Base-by-base conservation (phyloP, 2,888 invertebrate species). In the Coenonympha glycerion region DNA sequence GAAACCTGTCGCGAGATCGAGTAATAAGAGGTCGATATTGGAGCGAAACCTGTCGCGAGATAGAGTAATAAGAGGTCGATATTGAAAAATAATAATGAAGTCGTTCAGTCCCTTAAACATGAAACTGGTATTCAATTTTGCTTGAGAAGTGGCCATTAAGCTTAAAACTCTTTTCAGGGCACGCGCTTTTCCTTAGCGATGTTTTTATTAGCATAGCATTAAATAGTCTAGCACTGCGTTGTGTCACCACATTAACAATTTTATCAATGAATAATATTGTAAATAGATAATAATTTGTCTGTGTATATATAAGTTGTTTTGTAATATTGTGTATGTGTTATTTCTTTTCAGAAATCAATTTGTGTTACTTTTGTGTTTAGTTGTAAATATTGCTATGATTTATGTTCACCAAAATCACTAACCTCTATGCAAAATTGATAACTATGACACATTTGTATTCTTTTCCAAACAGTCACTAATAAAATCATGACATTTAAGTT, bases 171-270 rank as follows among this genome's bases (percentile, higher is more conserved):
- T 50, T 50, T 54, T 53, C 60, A 63, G 58, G 58, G 52, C 55
- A 56, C 56, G 49, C 62, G 63, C 64, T 63, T n/a, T n/a, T n/a
- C n/a, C n/a, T 61, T 45, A 58, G 63, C 33, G 46, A 26, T 64
- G 55, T 60, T 65, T 8, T n/a, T 16, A 8, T 19, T 22, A 16
- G 21, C 13, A 18, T 47, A 50, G 44, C 2, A n/a, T n/a, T n/a
- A n/a, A n/a, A n/a, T 49, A 45, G 34, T 28, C 34, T 40, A 16
- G 49, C 55, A 52, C 55, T 28, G 48, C 55, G 52, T 52, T 24
- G 40, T 49, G 8, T 50, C 55, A 56, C 55, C 31, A 50, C 49
- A 49, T 54, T 52, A 53, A 46, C 47, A 30, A 31, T 16, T 31
- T 34, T 45, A 44, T 44, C 47, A 28, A 45, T 46, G 31, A 16